Conservation (phyloP, 2,113 vertebrate species). For the Trinectes maculatus region DNA sequence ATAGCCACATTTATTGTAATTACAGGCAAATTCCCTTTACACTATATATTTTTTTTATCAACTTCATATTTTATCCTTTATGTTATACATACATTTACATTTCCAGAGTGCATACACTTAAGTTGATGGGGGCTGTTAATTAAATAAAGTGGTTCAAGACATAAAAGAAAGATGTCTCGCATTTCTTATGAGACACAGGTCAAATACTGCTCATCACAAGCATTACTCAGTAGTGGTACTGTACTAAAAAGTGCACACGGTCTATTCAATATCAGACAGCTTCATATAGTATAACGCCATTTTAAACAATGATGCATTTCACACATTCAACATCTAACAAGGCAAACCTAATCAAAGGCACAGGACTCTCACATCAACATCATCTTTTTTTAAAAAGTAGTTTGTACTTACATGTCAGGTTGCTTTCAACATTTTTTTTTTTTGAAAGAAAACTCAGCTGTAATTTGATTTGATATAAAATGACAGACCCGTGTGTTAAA, state of each 20-base stretch:
- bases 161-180: conserved; percentile 76
- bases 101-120: conserved; percentile 84
- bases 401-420: conserved; percentile 62
- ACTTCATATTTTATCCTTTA: conserved; percentile 71
- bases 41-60: conserved; percentile 62
- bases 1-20: conserved; percentile 90
- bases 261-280: conserved; percentile 87
- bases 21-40: conserved; percentile 88
- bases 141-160: conserved; percentile 72
- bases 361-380: conserved; percentile 90
- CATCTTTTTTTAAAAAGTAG: conserved; percentile 61
- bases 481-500: conserved; percentile 77
- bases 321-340: conserved; percentile 94
- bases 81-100: conserved; percentile 83
- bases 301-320: conserved; percentile 86
- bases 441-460: conserved; percentile 26
- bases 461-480: conserved; percentile 74
- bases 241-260: conserved; percentile 85
- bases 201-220: conserved; percentile 84
- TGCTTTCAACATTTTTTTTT: conserved; percentile 70
- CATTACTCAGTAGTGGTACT: conserved; percentile 91
- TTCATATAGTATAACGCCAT: conserved; percentile 85
- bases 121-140: conserved; percentile 73
- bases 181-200: conserved; percentile 82
- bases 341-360: conserved; percentile 94